Evolutionary conservation across 2,888 invertebrate species (phyloP).

Genomic region (Archips xylosteana): DNA sequence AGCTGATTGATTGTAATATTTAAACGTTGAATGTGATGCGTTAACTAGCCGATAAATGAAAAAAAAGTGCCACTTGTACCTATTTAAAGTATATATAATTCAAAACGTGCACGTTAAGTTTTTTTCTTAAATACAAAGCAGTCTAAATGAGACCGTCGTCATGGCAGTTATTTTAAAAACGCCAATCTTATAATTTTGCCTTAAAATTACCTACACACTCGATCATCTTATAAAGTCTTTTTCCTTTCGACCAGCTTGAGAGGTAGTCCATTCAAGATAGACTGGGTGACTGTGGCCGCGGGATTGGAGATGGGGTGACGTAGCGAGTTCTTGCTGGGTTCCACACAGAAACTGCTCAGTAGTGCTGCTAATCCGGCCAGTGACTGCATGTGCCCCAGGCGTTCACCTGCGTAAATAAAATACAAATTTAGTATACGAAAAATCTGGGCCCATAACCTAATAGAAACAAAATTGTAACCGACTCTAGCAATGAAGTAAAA

Average conservation of each 20-base stretch:
- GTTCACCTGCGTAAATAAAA: constrained; percentile 40
- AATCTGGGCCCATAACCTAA: not conserved
- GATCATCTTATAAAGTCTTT: not conserved
- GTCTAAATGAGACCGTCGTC: too few species aligned
- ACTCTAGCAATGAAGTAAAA: too few species aligned
- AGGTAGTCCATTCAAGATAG: constrained; percentile 1
- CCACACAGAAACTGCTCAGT: constrained; percentile 42
- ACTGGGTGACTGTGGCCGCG: constrained; percentile 7
- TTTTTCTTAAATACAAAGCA: too few species aligned
- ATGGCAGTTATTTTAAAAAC: too few species aligned
- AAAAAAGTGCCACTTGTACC: too few species aligned
- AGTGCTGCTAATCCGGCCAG: constrained; percentile 45
- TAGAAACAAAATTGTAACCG: not conserved
- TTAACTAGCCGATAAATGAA: too few species aligned
- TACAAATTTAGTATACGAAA: not conserved
- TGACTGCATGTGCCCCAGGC: constrained; percentile 46
- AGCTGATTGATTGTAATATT: not conserved
- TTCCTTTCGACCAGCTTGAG: constrained; percentile 6
- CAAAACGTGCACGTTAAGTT: too few species aligned
- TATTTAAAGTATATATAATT: too few species aligned
- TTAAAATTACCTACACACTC: not conserved
- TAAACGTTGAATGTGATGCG: too few species aligned
- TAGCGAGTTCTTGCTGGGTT: constrained; percentile 34
- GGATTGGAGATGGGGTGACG: constrained; percentile 32
- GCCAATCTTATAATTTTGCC: not conserved